Evolutionary conservation across 1,140 invertebrate species (phyloP), one percentile per base, ranked within the genome.

Genomic region (Penaeus chinensis): DNA sequence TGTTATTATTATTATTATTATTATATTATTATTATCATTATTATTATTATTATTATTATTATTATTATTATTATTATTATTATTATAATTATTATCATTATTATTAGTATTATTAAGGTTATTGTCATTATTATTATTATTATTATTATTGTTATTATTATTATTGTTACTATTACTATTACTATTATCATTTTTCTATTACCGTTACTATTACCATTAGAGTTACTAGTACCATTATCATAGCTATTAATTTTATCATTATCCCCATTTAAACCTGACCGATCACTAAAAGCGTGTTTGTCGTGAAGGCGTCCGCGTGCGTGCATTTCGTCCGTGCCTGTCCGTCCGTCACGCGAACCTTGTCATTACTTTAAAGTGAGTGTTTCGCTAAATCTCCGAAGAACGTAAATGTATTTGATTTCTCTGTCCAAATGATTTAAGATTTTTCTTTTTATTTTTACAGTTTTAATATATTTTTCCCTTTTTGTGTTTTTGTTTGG

Each of bases 11-110:
- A 54, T 11, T 54, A 54, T 16, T 54, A 8, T 13, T 16, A 54
- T 13, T 54, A 54, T 11, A 8, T 54, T 54, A 54, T 13, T 16
- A 54, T 54, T 54, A 54, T 54, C 0, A 54, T 54, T 0, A 54
- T 2, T 16, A 54, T 13, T 0, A 54, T 54, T 1, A 54, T 16
- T 66, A 65, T 82, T 37, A 32, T 63, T 66, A 65, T 65, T 66
- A 82, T 82, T 82, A 81, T 81, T 81, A 81, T 81, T 81, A 81
- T 81, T 81, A 65, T 65, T 82, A 66, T 63, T 65, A 82, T 65
- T 82, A 63, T 82, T 82, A 5, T 42, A 66, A 65, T 82, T 65
- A 32, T 63, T 82, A 65, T 65, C 66, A 82, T 65, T 65, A 81
- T 81, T 81, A 62, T 62, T 81, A 81, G 63, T 81, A 65, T 37